A percentile compares a stretch with the other conserved stretches of the same genome.
These are phyloP conservation scores for Anodontia alba DNA, from an alignment of 2,888 invertebrate species.

Conservation along the genomic window DNA sequence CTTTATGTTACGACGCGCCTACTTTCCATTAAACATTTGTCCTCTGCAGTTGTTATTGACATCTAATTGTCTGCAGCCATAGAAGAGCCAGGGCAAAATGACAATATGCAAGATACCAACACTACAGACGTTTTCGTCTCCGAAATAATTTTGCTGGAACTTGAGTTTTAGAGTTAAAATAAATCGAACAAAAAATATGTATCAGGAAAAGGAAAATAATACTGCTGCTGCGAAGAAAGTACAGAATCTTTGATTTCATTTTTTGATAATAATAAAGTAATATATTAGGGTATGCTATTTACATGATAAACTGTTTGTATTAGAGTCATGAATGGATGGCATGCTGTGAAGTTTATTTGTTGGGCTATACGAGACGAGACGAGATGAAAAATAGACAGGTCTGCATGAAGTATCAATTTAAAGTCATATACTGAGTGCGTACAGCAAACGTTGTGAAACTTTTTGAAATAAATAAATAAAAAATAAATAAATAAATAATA, in stretches of 20 bases:
- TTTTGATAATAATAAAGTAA: not conserved
- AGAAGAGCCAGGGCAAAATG: not conserved
- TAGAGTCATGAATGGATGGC: not conserved
- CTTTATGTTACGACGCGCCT: slow-evolving; percentile 45
- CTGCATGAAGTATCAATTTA: too few species aligned
- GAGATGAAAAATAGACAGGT: too few species aligned
- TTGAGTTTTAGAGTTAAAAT: too few species aligned
- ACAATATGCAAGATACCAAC: not conserved
- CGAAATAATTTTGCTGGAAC: not conserved
- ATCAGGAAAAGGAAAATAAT: not conserved
- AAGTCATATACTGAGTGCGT: too few species aligned
- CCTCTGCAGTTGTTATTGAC: not conserved
- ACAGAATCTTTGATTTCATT: not conserved
- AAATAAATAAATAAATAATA: too few species aligned
- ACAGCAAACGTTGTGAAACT: too few species aligned
- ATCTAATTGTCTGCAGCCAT: not conserved
- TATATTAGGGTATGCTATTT: not conserved
- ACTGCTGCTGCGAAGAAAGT: not conserved
- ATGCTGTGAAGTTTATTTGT: not conserved
- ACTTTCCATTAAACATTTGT: slow-evolving; percentile 34
- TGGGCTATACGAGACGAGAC: not conserved
- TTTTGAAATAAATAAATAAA: too few species aligned
- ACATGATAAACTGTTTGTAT: slow-evolving; percentile 10
- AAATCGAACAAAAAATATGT: not conserved
- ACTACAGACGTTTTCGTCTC: not conserved